Base-by-base conservation (phyloP, 2,113 vertebrate species). In the Lepus americanus region DNA sequence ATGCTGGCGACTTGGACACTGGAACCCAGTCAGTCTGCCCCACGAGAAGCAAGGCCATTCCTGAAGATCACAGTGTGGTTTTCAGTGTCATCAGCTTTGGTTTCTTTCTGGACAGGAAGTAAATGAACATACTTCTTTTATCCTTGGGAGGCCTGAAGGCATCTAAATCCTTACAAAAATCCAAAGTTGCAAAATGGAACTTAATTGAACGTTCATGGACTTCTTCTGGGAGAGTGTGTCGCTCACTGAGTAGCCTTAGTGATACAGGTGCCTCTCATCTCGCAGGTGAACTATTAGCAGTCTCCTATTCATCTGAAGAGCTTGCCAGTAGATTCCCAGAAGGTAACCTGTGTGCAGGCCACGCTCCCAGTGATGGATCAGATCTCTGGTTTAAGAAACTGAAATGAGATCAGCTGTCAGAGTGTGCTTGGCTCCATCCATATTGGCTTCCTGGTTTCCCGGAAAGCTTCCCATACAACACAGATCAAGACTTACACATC, bases 151-250 rank as follows among this genome's bases (percentile, higher is more conserved):
- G 39, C 29, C 19, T 49, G 93, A 73, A 90, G 36, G 16, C 61
- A 92, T 59, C 86, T 55, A 36, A 36, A 80, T 63, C 55, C 66
- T 86, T 82, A 23, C 77, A 36, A 78, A 89, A 83, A 74, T 87
- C 17, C 39, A 23, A 80, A 92, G 36, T 22, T 19, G 23, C 33
- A 49, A 84, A 94, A 86, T 63, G 33, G 19, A 86, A 73, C n/a
- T 85, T 80, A 82, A 36, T 51, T 53, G 53, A 78, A 49, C 55
- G 39, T 92, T 81, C 4, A 8, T 59, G 51, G 17, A 31, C 23
- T 86, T 70, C 33, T 86, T 3, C 76, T 31, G 49, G 25, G 53
- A 44, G 77, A 64, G 14, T 72, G 9, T 59, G 0, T 78, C 36
- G 14, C 25, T 77, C 36, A 61, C 17, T 23, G 19, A 51, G 23